These are phyloP conservation scores for Fragariocoptes setiger DNA, from an alignment of 1,140 invertebrate species.

Conservation along the genomic window DNA sequence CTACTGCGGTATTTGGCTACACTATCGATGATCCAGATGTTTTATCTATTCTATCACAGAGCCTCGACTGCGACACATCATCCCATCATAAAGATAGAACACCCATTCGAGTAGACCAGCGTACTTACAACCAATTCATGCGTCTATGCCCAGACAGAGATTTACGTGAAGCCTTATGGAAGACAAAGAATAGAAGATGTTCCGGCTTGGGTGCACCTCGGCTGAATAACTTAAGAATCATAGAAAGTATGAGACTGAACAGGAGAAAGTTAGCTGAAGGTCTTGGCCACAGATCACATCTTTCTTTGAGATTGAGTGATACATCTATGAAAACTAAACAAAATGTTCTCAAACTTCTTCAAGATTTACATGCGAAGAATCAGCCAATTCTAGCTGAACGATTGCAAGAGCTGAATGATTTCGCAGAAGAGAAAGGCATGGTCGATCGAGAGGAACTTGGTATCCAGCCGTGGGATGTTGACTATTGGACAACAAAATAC, in stretches of 20 bases:
- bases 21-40: neutral
- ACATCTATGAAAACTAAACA: neutral
- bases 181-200: neutral
- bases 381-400: neutral
- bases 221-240: neutral
- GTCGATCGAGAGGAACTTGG: neutral
- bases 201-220: neutral
- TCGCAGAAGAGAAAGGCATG: neutral
- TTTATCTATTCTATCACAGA: neutral
- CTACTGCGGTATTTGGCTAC: neutral
- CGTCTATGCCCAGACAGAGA: neutral
- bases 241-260: neutral
- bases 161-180: neutral
- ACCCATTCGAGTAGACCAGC: neutral
- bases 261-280: neutral
- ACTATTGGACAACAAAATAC: neutral
- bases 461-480: neutral
- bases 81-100: neutral
- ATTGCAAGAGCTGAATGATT: neutral
- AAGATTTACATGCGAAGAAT: neutral
- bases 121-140: neutral
- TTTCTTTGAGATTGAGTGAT: neutral
- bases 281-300: neutral
- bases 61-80: neutral
- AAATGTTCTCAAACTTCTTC: neutral